Conservation (phyloP, 2,888 invertebrate species). For the Linyphia triangularis region DNA sequence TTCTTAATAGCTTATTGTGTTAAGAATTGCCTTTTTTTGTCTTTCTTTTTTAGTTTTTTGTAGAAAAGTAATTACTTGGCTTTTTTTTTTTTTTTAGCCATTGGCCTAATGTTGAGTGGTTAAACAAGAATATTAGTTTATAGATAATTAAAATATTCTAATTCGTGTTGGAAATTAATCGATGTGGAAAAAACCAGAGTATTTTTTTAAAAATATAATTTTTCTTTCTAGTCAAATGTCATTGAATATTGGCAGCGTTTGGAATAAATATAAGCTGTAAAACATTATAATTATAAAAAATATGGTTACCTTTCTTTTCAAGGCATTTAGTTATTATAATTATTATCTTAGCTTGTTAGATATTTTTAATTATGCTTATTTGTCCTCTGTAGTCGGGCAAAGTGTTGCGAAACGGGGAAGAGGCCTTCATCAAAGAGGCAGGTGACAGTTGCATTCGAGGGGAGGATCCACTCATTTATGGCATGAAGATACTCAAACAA, state of each 20-base stretch:
- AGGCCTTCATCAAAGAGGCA: constrained; percentile 85
- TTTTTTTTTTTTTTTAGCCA: no score
- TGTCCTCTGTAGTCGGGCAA: constrained; percentile 79
- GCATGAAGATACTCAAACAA: constrained; percentile 83
- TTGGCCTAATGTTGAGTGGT: no score
- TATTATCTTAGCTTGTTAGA: no score
- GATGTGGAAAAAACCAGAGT: no score
- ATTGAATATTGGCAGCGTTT: background rate
- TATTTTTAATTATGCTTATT: background rate
- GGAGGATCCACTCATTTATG: constrained; percentile 83
- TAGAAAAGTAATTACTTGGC: no score
- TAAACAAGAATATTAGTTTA: no score
- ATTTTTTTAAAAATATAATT: no score
- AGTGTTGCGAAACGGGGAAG: constrained; percentile 82
- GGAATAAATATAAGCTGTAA: background rate
- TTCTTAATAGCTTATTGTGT: background rate
- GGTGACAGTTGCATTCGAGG: constrained; percentile 84
- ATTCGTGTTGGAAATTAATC: no score
- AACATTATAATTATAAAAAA: background rate
- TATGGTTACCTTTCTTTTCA: background rate
- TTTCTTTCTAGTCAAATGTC: background rate
- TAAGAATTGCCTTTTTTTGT: no score
- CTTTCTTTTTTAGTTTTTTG: no score
- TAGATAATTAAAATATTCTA: no score
- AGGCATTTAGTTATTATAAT: no score